These are phyloP conservation scores for Fragum sueziense DNA, from an alignment of 2,888 invertebrate species.

Conservation along the genomic window DNA sequence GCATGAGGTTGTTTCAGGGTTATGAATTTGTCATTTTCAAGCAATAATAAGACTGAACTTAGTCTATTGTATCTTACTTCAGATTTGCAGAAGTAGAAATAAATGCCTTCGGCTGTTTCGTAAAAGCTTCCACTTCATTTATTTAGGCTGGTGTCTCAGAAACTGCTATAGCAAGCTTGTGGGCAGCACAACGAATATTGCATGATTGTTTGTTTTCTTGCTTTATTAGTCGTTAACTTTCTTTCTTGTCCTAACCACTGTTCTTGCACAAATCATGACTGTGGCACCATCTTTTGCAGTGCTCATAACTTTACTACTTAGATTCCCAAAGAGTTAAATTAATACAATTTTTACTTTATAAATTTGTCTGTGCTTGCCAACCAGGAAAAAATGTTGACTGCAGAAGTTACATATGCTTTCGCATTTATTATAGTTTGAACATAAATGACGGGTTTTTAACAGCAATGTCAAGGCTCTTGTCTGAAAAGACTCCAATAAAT, in stretches of 20 bases:
- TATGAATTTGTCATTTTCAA: conserved; percentile 16
- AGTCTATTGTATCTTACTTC: conserved; percentile 20
- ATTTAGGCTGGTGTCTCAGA: conserved; percentile 19
- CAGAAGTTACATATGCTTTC: conserved; percentile 21
- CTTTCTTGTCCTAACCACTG: conserved; percentile 16
- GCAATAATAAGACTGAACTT: conserved; percentile 6
- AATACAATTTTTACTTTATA: not conserved
- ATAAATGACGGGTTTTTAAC: conserved; percentile 21
- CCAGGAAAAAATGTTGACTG: conserved; percentile 10
- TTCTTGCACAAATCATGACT: conserved; percentile 21
- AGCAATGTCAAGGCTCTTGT: conserved; percentile 23
- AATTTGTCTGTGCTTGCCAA: conserved; percentile 18
- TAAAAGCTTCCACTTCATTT: conserved; percentile 1
- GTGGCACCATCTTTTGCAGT: conserved; percentile 20
- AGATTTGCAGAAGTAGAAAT: conserved; percentile 26
- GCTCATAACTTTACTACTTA: conserved; percentile 4
- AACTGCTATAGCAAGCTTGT: conserved; percentile 22
- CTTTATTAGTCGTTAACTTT: no score
- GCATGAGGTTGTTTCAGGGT: no score
- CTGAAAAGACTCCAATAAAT: conserved; percentile 1
- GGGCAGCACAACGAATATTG: conserved; percentile 22
- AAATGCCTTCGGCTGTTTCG: conserved; percentile 5
- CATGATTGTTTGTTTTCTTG: conserved; percentile 5
- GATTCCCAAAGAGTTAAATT: conserved; percentile 10
- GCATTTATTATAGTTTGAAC: conserved; percentile 16